Evolutionary conservation across 2,113 vertebrate species (phyloP).

Genomic region (Ptilorrhoa leucosticta): DNA sequence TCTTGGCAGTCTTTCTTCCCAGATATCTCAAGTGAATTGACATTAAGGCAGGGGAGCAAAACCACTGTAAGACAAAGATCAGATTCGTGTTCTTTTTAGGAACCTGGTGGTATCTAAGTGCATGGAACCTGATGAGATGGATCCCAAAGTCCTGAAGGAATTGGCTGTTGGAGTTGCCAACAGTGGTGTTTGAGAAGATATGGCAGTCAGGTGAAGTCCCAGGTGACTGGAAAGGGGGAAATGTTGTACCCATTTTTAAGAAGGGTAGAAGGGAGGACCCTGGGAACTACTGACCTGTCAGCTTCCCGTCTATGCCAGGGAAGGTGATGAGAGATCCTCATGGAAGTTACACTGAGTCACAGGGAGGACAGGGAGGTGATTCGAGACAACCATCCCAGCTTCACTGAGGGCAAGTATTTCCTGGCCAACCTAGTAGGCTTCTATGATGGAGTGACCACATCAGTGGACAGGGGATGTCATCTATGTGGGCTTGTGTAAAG

Average conservation of each 20-base stretch:
- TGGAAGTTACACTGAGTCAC: not conserved
- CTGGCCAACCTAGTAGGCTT: not conserved
- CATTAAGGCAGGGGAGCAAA: not conserved
- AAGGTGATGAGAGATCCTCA: not conserved
- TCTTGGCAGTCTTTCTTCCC: not conserved
- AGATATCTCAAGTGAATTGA: not conserved
- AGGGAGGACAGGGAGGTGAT: no score
- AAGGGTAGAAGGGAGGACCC: not conserved
- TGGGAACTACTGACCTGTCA: not conserved
- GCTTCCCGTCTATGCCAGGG: fast-evolving
- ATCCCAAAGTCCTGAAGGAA: not conserved
- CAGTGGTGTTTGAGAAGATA: not conserved
- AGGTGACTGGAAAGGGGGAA: not conserved
- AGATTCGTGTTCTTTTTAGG: fast-evolving
- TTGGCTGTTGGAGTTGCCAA: not conserved
- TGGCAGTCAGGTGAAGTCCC: not conserved
- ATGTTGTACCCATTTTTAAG: not conserved
- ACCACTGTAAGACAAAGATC: not conserved
- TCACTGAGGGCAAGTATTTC: not conserved
- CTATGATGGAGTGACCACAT: not conserved
- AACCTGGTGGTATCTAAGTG: not conserved
- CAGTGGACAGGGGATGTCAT: not conserved
- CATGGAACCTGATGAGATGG: not conserved
- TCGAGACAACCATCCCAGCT: not conserved
- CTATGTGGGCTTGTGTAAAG: not conserved